Percentiles rank a stretch among this genome's conserved stretches.
Evolutionary conservation across 2,888 invertebrate genomes (phyloP).

Genomic region (Unio pictorum): DNA sequence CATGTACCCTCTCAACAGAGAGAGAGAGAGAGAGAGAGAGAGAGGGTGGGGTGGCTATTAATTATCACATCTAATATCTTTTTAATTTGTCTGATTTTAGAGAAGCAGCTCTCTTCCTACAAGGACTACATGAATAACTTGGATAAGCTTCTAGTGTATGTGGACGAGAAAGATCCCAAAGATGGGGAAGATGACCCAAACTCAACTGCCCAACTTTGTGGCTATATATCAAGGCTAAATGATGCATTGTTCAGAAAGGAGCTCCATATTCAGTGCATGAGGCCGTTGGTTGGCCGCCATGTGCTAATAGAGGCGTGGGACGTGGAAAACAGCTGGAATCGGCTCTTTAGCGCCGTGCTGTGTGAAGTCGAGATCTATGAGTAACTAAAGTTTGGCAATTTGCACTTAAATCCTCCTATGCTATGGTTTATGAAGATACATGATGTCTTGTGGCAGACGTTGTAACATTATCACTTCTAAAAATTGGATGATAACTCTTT

Average conservation of each 20-base stretch:
- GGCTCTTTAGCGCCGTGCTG: slow-evolving; percentile 74
- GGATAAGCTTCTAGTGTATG: slow-evolving; percentile 73
- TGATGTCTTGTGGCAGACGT: too few species aligned
- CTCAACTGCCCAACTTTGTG: slow-evolving; percentile 70
- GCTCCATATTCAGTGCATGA: slow-evolving; percentile 73
- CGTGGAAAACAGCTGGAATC: slow-evolving; percentile 72
- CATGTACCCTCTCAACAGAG: too few species aligned
- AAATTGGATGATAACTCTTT: too few species aligned
- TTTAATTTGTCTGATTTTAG: too few species aligned
- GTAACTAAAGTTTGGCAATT: slow-evolving; percentile 14
- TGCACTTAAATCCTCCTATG: too few species aligned
- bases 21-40: too few species aligned
- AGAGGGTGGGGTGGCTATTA: too few species aligned
- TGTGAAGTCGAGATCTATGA: slow-evolving; percentile 74
- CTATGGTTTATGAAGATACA: too few species aligned
- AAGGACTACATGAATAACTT: slow-evolving; percentile 73
- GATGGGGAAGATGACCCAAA: slow-evolving; percentile 55
- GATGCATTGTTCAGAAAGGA: slow-evolving; percentile 73
- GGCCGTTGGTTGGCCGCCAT: slow-evolving; percentile 72
- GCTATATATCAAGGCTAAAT: slow-evolving; percentile 72
- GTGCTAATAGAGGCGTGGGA: slow-evolving; percentile 74
- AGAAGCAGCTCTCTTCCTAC: slow-evolving; percentile 43
- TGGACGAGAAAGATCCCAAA: slow-evolving; percentile 69
- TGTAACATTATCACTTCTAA: too few species aligned
- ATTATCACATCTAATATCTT: too few species aligned